Percentiles rank a stretch among this genome's conserved stretches.
Conservation (phyloP, 2,797 vertebrate species). For the Melopsittacus undulatus region DNA sequence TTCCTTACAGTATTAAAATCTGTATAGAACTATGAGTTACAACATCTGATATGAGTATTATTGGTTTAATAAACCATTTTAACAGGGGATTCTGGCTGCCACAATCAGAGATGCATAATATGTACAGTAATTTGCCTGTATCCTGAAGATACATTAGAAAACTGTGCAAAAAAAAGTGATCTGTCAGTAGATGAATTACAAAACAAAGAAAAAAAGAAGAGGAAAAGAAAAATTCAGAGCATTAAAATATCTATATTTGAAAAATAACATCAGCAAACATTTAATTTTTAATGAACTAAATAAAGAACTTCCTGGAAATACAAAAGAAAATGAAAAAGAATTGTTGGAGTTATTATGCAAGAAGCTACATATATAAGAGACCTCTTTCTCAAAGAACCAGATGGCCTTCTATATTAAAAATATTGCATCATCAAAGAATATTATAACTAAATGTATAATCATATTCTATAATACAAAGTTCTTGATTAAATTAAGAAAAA, state of each 20-base stretch:
- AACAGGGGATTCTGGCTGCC: constrained; percentile 1
- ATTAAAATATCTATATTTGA: not conserved
- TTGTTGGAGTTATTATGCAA: not conserved
- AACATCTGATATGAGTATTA: not conserved
- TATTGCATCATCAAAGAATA: not conserved
- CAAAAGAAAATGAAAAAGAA: not conserved
- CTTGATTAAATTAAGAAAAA: not conserved
- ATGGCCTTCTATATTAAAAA: not conserved
- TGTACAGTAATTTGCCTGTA: not conserved
- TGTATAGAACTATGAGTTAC: not conserved
- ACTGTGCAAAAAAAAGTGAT: not conserved
- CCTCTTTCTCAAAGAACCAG: not conserved
- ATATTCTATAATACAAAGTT: not conserved
- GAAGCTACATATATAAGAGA: not conserved
- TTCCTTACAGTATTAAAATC: not conserved
- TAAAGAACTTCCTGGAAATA: not conserved
- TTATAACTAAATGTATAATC: not conserved
- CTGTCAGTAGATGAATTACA: not conserved
- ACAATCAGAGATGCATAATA: not conserved
- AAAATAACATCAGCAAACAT: not conserved
- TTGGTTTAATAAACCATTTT: not conserved
- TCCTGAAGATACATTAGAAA: not conserved
- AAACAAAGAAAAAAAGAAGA: not conserved
- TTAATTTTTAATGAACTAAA: not conserved
- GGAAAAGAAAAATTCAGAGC: not conserved